Percentiles rank a stretch among this genome's conserved stretches.
phyloP scores from a whole-genome alignment of 1,140 invertebrate species.

The Zaprionus davidi region DNA sequence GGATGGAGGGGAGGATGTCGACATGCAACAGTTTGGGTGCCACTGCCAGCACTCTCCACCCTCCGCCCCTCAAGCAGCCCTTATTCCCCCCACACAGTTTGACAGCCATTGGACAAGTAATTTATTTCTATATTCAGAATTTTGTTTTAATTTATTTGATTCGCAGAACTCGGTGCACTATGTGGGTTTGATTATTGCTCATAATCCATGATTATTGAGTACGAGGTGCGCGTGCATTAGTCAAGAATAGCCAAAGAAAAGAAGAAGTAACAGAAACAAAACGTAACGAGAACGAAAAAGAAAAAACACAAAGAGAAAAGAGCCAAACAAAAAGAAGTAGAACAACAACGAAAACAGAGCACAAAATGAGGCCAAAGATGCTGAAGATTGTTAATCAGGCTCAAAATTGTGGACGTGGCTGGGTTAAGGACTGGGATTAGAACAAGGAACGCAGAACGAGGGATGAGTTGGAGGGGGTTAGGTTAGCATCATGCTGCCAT shows the following conservation, averaged over 20 bases:
- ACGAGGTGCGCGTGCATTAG: constrained; percentile 65
- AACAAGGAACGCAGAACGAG: background rate
- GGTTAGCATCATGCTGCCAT: constrained; percentile 28
- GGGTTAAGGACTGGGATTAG: background rate
- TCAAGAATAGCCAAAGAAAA: constrained; percentile 34
- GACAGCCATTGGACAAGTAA: background rate
- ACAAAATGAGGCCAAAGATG: background rate
- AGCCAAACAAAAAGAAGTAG: background rate
- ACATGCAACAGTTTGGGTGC: background rate
- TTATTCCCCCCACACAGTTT: background rate
- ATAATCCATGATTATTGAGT: constrained; percentile 20
- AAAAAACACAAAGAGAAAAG: constrained; percentile 22
- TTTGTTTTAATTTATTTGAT: constrained; percentile 30
- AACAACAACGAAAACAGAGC: background rate
- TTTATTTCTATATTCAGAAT: constrained; percentile 3
- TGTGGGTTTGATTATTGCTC: constrained; percentile 19
- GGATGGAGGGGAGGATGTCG: too few relatives aligned
- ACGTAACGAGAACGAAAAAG: background rate
- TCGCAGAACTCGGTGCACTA: constrained; percentile 50
- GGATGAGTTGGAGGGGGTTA: constrained; percentile 10
- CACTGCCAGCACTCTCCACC: background rate
- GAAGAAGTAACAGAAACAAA: constrained; percentile 15
- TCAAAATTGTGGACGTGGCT: background rate
- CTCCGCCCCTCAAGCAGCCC: background rate
- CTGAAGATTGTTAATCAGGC: background rate